phyloP scores from a whole-genome alignment of 2,113 vertebrate species.

The Eolophus roseicapilla region DNA sequence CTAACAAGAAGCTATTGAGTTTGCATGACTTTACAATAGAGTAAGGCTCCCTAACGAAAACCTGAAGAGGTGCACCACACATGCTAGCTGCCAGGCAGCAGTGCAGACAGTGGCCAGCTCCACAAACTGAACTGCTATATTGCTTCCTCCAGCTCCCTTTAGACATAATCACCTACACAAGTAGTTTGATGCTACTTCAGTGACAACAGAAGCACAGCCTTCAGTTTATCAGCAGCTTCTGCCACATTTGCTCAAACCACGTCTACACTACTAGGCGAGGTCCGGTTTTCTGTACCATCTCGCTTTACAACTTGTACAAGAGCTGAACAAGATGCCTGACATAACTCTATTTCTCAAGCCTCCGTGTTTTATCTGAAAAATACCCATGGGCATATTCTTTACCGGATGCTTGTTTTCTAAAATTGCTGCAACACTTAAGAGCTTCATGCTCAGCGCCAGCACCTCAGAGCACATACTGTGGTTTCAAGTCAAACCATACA shows the following conservation, averaged over 20 bases:
- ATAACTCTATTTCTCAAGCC: neutral
- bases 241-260: neutral
- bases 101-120: neutral
- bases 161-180: neutral
- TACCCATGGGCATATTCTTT: neutral
- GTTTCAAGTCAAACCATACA: constrained; percentile 22
- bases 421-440: neutral
- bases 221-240: neutral
- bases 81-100: neutral
- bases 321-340: neutral
- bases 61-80: neutral
- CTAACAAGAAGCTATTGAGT: neutral
- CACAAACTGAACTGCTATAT: neutral
- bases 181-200: neutral
- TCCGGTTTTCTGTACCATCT: neutral
- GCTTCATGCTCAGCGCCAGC: neutral
- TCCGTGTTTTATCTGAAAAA: neutral
- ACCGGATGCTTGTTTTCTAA: neutral
- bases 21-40: neutral
- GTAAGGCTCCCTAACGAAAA: neutral
- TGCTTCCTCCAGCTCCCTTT: neutral
- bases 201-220: neutral
- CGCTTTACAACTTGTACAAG: neutral
- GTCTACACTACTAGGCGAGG: neutral
- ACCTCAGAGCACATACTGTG: neutral